Evolutionary conservation across 2,888 invertebrate genomes (phyloP).

Genomic region (Eupithecia centaureata): DNA sequence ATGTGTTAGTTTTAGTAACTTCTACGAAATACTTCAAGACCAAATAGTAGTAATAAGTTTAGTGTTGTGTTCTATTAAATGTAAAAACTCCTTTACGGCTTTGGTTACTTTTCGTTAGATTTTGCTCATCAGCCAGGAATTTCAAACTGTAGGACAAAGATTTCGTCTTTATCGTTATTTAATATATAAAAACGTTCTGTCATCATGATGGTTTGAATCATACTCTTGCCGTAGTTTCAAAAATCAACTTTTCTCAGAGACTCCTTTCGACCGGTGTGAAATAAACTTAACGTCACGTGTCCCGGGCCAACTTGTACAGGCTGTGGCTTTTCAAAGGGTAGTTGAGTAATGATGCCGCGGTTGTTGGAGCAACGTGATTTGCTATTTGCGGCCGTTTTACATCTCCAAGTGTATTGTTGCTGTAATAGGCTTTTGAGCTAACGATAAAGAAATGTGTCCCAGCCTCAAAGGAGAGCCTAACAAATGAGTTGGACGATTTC

Average conservation of each 20-base stretch:
- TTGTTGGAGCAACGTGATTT: constrained; percentile 57
- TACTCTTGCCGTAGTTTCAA: neutral
- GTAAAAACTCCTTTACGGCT: too few relatives aligned
- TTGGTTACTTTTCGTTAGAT: too few relatives aligned
- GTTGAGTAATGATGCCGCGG: constrained; percentile 54
- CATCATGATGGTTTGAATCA: neutral
- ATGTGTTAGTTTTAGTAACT: too few relatives aligned
- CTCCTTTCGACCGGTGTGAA: neutral
- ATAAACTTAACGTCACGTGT: neutral
- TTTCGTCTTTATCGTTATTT: too few relatives aligned
- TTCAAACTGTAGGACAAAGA: too few relatives aligned
- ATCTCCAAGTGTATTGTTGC: constrained; percentile 39
- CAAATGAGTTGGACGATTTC: neutral
- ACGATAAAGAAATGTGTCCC: neutral
- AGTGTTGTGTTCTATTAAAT: too few relatives aligned
- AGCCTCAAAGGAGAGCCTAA: neutral
- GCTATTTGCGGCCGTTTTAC: constrained; percentile 48
- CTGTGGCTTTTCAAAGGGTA: constrained; percentile 47
- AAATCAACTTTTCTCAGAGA: neutral
- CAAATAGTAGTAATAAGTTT: too few relatives aligned
- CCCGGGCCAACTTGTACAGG: constrained; percentile 20
- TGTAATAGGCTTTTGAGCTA: constrained; percentile 30
- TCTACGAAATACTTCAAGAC: too few relatives aligned
- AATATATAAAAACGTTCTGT: too few relatives aligned
- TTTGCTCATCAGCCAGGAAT: too few relatives aligned